Base-by-base conservation (phyloP, 1,140 invertebrate genomes). In the Acromyrmex heyeri region DNA sequence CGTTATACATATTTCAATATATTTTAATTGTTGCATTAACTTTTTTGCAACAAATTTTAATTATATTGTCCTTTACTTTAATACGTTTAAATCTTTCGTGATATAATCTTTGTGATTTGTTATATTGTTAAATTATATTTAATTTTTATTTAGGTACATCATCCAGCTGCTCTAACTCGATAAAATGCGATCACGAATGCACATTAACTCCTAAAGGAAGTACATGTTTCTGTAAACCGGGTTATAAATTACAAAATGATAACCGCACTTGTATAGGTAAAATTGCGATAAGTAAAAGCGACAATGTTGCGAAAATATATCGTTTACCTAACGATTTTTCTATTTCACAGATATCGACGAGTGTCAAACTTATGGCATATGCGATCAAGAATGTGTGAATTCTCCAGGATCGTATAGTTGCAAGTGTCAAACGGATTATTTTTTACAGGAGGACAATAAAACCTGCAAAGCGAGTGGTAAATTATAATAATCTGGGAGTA, bases 321-420 rank as follows among this genome's bases (percentile, higher is more conserved):
- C 4, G 1, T 12, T 64, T 50, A 65, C 1, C 93, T 93, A 70
- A 87, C 89, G 1, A 79, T 65, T 79, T 78, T 55, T 61, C 38
- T 18, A 16, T 76, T 79, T 69, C 78, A 72, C 88, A 95, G 98
- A 99, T 93, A 96, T 98, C 21, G 96, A 99, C 93, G 98, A 99
- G 94, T 99, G 98, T 93, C 96, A 97, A 78, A 95, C 93, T 10
- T 97, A 96, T 64, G 97, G 97, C 12, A 95, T 96, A 0, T 99
- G 99, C 90, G 97, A 98, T 78, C 99, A 99, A 93, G 93, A 94
- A 69, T 99, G 99, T 91, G 93, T 96, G 27, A 99, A 99, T 92
- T 96, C 94, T 0, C 95, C 95, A 0, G 98, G 98, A 0, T 97
- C 96, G 0, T 99, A 97, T 92, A 95, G 94, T 7, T 99, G 99